These are phyloP conservation scores for Balaeniceps rex DNA, from an alignment of 2,113 vertebrate genomes.

Conservation along the genomic window DNA sequence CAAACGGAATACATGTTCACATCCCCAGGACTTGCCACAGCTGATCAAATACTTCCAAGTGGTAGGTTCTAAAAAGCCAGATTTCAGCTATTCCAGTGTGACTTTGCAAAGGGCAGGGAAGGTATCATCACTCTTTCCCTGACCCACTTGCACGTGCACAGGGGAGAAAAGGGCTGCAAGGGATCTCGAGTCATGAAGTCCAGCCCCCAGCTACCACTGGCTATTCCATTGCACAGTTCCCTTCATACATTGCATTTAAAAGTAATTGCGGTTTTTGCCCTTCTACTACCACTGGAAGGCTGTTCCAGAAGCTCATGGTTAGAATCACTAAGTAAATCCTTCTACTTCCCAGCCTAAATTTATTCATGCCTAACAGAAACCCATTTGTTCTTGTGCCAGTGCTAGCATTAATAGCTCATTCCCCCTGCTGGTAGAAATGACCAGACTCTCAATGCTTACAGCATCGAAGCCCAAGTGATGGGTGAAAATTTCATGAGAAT, in stretches of 20 bases:
- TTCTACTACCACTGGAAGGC: not conserved
- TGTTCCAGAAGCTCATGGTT: not conserved
- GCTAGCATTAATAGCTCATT: not conserved
- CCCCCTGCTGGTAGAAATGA: not conserved
- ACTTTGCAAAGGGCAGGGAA: not conserved
- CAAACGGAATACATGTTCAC: not conserved
- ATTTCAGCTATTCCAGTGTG: not conserved
- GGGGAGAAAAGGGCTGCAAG: not conserved
- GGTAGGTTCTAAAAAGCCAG: not conserved
- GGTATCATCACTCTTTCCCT: not conserved
- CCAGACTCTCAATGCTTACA: not conserved
- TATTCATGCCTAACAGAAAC: not conserved
- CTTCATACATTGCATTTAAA: not conserved
- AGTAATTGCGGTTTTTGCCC: not conserved
- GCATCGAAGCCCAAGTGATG: not conserved
- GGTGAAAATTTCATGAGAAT: conserved; percentile 14
- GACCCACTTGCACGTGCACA: not conserved
- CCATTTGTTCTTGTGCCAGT: not conserved
- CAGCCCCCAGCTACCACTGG: not conserved
- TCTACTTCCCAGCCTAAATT: not conserved
- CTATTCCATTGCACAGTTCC: not conserved
- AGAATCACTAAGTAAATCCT: not conserved
- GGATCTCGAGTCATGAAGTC: not conserved
- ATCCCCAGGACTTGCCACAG: not conserved
- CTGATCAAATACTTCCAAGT: not conserved